A percentile compares a stretch with the other conserved stretches of the same genome.
These are phyloP conservation scores for Glaucomys volans DNA, from an alignment of 2,113 vertebrate species.

Conservation along the genomic window DNA sequence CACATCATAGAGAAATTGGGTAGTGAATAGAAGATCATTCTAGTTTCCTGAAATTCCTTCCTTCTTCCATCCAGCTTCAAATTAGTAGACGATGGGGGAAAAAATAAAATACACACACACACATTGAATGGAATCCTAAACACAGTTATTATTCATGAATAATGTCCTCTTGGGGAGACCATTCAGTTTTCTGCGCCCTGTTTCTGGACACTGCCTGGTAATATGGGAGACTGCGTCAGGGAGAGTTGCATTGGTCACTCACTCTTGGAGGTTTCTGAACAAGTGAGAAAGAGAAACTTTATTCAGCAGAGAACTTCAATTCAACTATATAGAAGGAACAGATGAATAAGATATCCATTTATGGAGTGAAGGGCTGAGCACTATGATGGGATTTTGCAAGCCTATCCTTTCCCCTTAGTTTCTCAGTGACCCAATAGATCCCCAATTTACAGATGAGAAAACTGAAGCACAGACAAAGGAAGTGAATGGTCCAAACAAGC, in stretches of 20 bases:
- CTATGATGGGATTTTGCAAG: neutral
- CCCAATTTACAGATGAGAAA: slow-evolving; percentile 25
- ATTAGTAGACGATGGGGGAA: neutral
- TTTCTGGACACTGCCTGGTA: neutral
- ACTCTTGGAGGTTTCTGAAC: neutral
- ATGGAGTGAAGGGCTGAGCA: neutral
- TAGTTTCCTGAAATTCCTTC: neutral
- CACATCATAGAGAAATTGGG: neutral
- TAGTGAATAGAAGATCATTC: neutral
- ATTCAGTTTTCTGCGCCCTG: neutral
- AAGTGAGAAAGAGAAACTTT: neutral
- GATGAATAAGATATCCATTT: neutral
- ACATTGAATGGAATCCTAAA: neutral
- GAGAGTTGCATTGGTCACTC: neutral
- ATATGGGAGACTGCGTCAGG: neutral
- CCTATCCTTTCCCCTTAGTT: neutral
- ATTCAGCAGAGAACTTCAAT: neutral
- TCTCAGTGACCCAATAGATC: neutral
- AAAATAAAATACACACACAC: neutral
- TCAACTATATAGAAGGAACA: neutral
- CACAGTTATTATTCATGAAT: neutral
- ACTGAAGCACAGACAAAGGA: neutral
- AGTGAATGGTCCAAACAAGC: slow-evolving; percentile 37
- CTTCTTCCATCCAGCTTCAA: slow-evolving; percentile 10
- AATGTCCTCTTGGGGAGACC: neutral